A percentile compares a stretch with the other conserved stretches of the same genome.
Conservation (phyloP, 2,113 vertebrate species). For the Steatornis caripensis region DNA sequence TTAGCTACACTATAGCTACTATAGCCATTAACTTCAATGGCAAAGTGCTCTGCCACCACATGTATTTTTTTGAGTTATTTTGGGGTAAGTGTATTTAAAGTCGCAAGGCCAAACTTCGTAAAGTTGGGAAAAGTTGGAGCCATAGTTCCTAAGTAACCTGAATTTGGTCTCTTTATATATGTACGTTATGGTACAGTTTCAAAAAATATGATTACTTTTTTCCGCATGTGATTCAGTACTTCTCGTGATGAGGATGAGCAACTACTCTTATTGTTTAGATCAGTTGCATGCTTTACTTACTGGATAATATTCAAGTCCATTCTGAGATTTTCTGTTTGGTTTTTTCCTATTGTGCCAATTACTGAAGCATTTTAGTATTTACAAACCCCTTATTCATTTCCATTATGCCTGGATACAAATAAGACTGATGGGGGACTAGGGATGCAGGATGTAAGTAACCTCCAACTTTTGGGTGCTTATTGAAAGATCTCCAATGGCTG, state of each 20-base stretch:
- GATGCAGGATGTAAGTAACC: not conserved
- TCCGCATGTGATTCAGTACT: not conserved
- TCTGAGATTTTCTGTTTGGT: not conserved
- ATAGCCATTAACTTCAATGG: not conserved
- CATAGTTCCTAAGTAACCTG: not conserved
- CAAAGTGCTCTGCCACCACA: not conserved
- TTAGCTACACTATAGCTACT: not conserved
- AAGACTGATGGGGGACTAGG: not conserved
- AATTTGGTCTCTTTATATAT: not conserved
- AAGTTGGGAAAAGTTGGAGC: not conserved
- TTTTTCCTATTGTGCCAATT: not conserved
- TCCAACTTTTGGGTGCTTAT: not conserved
- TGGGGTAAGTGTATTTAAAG: not conserved
- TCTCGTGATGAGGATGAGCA: not conserved
- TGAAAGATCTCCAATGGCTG: not conserved
- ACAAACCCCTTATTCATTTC: not conserved
- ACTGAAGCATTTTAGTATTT: not conserved
- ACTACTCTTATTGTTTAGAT: not conserved
- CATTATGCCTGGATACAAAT: rapidly evolving
- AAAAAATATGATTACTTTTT: not conserved
- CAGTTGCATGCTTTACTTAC: not conserved
- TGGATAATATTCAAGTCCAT: not conserved
- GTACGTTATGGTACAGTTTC: not conserved
- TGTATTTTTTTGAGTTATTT: not conserved
- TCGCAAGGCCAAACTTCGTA: not conserved